Evolutionary conservation across 2,888 invertebrate species (phyloP).

Genomic region (Pristionchus arcanus): DNA sequence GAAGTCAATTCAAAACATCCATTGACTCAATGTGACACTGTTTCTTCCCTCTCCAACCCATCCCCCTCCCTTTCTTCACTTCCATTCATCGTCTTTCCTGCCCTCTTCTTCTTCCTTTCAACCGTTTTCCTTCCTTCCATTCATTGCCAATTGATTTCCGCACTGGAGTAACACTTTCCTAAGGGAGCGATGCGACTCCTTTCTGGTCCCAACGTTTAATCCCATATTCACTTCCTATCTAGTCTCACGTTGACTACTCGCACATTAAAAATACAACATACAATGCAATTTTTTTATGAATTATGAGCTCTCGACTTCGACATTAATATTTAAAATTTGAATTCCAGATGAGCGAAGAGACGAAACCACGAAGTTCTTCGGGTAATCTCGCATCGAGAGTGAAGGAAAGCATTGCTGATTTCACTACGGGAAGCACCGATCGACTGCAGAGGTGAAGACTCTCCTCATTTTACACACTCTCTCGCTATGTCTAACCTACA

Average conservation of each 20-base stretch:
- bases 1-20: not conserved
- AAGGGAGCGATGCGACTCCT: not conserved
- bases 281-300: too few species aligned
- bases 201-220: too few species aligned
- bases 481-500: not conserved
- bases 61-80: not conserved
- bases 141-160: constrained; percentile 38
- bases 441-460: constrained; percentile 52
- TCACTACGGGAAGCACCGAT: constrained; percentile 53
- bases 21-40: not conserved
- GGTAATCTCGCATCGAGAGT: constrained; percentile 45
- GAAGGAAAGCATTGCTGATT: constrained; percentile 54
- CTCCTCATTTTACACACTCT: not conserved
- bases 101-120: constrained; percentile 39
- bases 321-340: not conserved
- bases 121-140: not conserved
- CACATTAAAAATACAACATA: not conserved
- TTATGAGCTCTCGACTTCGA: too few species aligned
- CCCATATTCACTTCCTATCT: not conserved
- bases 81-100: constrained; percentile 26
- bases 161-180: constrained; percentile 34
- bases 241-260: not conserved
- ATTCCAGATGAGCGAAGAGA: constrained; percentile 30
- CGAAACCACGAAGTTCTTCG: not conserved
- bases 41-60: not conserved